Base-by-base conservation (phyloP, 2,888 invertebrate genomes). In the Nomada ruficornis region DNA sequence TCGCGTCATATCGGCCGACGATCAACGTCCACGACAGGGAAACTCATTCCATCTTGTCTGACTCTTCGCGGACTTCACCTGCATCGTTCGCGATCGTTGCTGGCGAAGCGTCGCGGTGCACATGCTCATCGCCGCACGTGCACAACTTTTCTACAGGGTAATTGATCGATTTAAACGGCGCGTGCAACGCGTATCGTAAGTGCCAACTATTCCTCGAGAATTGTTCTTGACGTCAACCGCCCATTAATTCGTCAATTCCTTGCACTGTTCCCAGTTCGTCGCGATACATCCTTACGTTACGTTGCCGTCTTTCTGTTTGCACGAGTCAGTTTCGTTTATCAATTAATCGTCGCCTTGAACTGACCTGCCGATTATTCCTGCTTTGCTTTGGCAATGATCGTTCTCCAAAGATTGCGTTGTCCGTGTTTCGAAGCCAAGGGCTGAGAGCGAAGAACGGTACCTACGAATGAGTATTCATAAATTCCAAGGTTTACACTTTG, bases 151-250 rank as follows among this genome's bases (percentile, higher is more conserved):
- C 47, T 63, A 20, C 54, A 75, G 77, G 71, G 77, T 78, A 83
- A 83, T 82, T 82, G 64, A 82, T 83, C 71, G 83, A 82, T 72
- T 69, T 72, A 59, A 70, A 36, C 57, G 47, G 47, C 67, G 42
- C 71, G 65, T 64, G 57, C 20, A 68, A n/a, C 23, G 18, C 50
- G 57, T 65, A 57, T 67, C 64, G 60, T 26, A 74, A 82, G 62
- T 23, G 70, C 65, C 52, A 55, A 36, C 63, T 64, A 80, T 80
- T 64, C 75, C 26, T 55, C 60, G 54, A 23, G 64, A 73, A 77
- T 77, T 73, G 68, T 72, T 68, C 47, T 47, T 64, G 73, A 73
- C 77, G 73, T 69, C 63, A 68, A 18, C 18, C 13, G 5, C 1
- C 52, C 15, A 20, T 23, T 74, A 70, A 70, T 65, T 65, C n/a